phyloP scores from a whole-genome alignment of 2,797 vertebrate genomes.

The Mormyrops boulengeri region DNA sequence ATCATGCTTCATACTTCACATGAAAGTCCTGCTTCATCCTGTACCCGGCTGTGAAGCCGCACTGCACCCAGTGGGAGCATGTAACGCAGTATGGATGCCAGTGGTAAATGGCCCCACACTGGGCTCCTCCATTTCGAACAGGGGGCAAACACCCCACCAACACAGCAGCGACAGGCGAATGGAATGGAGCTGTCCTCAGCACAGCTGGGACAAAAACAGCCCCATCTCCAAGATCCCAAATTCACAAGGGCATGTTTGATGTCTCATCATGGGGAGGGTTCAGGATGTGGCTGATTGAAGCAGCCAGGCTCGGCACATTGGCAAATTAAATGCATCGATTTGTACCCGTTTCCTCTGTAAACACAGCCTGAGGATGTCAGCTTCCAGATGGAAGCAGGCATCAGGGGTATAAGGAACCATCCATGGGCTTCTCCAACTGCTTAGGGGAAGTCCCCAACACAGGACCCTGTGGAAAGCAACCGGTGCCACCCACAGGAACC shows the following conservation, averaged over 20 bases:
- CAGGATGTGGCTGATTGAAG: neutral
- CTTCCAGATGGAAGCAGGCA: neutral
- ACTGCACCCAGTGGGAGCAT: neutral
- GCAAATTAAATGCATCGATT: conserved; percentile 73
- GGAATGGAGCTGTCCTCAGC: neutral
- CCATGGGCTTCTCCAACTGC: neutral
- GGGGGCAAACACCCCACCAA: neutral
- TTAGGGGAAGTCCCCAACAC: neutral
- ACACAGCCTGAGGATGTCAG: neutral
- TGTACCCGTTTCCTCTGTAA: conserved; percentile 30
- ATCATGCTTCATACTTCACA: neutral
- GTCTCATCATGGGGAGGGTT: neutral
- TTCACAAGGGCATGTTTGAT: conserved; percentile 18
- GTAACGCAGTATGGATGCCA: neutral
- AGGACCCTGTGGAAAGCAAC: neutral
- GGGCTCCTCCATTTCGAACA: neutral
- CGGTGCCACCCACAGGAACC: neutral
- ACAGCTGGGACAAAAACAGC: neutral
- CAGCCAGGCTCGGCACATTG: conserved; percentile 46
- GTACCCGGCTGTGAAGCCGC: neutral
- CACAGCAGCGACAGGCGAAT: neutral
- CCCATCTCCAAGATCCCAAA: neutral
- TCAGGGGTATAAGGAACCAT: neutral
- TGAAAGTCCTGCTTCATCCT: neutral
- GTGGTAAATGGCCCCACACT: neutral